Evolutionary conservation across 2,888 invertebrate species (phyloP).

Genomic region (Euphydryas editha): DNA sequence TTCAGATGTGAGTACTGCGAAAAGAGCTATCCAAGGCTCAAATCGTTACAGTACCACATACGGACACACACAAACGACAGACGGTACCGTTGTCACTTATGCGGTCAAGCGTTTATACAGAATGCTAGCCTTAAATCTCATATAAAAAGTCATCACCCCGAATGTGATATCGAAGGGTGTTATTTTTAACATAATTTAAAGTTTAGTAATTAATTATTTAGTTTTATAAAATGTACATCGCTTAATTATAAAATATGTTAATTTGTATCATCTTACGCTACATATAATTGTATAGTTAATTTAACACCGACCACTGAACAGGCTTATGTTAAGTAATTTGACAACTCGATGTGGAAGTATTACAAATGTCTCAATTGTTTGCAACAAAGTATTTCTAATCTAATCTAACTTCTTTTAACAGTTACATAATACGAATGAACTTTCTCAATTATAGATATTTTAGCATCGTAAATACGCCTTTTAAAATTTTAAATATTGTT

Average conservation of each 20-base stretch:
- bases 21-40: conserved; percentile 84
- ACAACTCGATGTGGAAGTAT: too few relatives aligned
- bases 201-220: neutral
- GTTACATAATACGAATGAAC: too few relatives aligned
- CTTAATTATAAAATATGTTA: neutral
- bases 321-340: too few relatives aligned
- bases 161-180: conserved; percentile 71
- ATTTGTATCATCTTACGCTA: neutral
- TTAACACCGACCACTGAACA: too few relatives aligned
- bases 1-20: conserved; percentile 84
- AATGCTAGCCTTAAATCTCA: conserved; percentile 84
- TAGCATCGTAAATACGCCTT: too few relatives aligned
- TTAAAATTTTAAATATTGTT: too few relatives aligned
- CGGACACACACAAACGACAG: conserved; percentile 84
- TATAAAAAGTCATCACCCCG: conserved; percentile 82
- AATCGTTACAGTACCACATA: conserved; percentile 84
- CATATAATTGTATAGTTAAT: too few relatives aligned
- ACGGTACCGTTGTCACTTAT: conserved; percentile 81
- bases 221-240: conserved; percentile 10
- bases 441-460: too few relatives aligned
- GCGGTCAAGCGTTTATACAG: conserved; percentile 83
- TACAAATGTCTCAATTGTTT: too few relatives aligned
- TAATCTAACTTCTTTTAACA: too few relatives aligned
- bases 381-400: too few relatives aligned
- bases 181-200: conserved; percentile 54